These are phyloP conservation scores for Mylabris phalerata DNA, from an alignment of 1,140 invertebrate genomes.

Conservation along the genomic window DNA sequence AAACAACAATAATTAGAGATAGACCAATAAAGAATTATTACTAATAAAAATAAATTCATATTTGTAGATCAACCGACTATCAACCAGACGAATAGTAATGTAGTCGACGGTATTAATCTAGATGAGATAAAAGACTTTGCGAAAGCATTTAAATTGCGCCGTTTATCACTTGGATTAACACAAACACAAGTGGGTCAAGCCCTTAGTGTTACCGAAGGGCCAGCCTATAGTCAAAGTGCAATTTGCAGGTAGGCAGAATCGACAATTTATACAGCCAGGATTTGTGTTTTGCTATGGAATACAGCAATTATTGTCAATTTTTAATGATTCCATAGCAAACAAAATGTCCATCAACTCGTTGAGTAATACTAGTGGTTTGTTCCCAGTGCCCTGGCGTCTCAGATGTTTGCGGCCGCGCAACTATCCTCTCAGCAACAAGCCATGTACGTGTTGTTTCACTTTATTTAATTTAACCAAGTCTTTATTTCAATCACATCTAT, in stretches of 20 bases:
- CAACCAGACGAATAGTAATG: constrained; percentile 86
- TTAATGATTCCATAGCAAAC: background rate
- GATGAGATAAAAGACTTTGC: constrained; percentile 98
- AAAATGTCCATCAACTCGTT: background rate
- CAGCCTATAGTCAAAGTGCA: constrained; percentile 96
- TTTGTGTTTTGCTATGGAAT: background rate
- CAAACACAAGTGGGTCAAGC: constrained; percentile 96
- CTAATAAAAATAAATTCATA: background rate
- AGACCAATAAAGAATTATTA: background rate
- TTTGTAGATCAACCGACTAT: constrained; percentile 80
- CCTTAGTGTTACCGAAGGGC: constrained; percentile 90
- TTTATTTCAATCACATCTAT: background rate
- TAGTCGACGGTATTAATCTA: constrained; percentile 93
- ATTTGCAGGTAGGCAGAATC: constrained; percentile 81
- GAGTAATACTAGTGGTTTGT: constrained; percentile 42
- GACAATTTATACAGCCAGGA: constrained; percentile 9
- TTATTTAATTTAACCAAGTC: background rate
- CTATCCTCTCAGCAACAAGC: constrained; percentile 81
- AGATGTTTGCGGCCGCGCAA: constrained; percentile 87
- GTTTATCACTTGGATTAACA: constrained; percentile 87
- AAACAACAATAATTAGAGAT: too few relatives aligned
- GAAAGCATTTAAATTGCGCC: constrained; percentile 90
- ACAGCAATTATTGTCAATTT: background rate
- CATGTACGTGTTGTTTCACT: constrained; percentile 63
- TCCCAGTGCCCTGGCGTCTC: constrained; percentile 91